Evolutionary conservation across 2,113 vertebrate species (phyloP), one percentile per base, ranked within the genome.

Genomic region (Tautogolabrus adspersus): DNA sequence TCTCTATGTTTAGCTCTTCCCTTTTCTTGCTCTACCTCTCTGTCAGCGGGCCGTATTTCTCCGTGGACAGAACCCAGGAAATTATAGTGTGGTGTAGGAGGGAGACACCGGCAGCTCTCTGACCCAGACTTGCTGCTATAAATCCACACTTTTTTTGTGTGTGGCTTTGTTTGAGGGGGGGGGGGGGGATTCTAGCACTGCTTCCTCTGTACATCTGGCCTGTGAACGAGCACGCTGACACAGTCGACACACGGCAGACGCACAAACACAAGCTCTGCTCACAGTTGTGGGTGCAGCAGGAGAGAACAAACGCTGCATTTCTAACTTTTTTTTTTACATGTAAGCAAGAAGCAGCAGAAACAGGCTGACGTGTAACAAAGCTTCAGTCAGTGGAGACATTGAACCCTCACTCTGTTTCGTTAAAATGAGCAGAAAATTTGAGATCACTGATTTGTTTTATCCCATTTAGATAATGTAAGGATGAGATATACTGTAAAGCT

Each of bases 1-100:
- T 66, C 56, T 79, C 86, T 83, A 86, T 86, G 73, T 86, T 81
- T 81, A 79, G 74, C 74, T 62, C 69, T 77, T 82, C 75, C 26
- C 60, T 71, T 47, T 46, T 22, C 37, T 34, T 55, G 49, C 52
- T 62, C 69, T 61, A 49, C 63, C 57, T 71, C 47, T 56, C 21
- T 23, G 72, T 67, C 82, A 80, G 19, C 46, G 40, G 86, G 82
- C 83, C 66, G 52, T 87, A 80, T 87, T 80, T 92, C 89, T 86
- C 82, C 19, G 21, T 47, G 72, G 89, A 88, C 83, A 66, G 79
- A 82, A 21, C 75, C 74, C 75, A 75, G 91, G 87, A 91, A 92
- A 87, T 90, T 21, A 89, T 78, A 75, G 81, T 10, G 57, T 13
- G 30, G 69, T 49, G 83, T 87, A 47, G 79, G 84, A 75, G 79